Evolutionary conservation across 2,113 vertebrate species (phyloP).

Genomic region (Cricetomys ansorgei): DNA sequence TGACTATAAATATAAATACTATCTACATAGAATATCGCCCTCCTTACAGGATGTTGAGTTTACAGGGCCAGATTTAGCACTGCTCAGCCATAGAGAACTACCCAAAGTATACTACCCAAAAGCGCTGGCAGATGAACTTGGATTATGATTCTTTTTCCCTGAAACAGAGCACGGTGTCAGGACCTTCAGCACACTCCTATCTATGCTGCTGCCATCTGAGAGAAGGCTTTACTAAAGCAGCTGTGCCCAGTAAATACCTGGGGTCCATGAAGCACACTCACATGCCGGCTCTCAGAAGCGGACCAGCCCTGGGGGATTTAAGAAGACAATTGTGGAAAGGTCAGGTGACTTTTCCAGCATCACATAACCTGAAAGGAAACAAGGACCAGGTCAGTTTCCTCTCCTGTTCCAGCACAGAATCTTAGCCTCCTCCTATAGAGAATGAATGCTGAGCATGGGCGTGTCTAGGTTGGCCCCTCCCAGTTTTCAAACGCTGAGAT

Average conservation of each 20-base stretch:
- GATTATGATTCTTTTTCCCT: neutral
- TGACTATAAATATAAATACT: neutral
- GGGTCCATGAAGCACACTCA: neutral
- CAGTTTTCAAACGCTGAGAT: neutral
- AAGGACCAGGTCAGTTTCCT: neutral
- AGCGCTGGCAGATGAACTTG: neutral
- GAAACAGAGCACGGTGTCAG: neutral
- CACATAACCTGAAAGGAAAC: neutral
- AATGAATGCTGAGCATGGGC: neutral
- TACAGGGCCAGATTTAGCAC: neutral
- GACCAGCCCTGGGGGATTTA: neutral
- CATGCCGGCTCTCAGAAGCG: neutral
- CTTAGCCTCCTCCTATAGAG: neutral
- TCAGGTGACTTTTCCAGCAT: neutral
- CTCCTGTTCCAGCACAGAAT: neutral
- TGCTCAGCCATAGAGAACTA: neutral
- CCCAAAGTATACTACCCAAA: constrained; percentile 6
- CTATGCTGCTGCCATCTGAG: neutral
- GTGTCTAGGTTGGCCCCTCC: too few relatives aligned
- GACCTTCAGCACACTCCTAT: neutral
- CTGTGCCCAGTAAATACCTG: neutral
- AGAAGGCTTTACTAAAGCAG: neutral
- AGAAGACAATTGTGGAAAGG: neutral
- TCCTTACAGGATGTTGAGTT: neutral
- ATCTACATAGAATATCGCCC: neutral